Conservation (phyloP, 1,140 invertebrate genomes). For the Popillia japonica region DNA sequence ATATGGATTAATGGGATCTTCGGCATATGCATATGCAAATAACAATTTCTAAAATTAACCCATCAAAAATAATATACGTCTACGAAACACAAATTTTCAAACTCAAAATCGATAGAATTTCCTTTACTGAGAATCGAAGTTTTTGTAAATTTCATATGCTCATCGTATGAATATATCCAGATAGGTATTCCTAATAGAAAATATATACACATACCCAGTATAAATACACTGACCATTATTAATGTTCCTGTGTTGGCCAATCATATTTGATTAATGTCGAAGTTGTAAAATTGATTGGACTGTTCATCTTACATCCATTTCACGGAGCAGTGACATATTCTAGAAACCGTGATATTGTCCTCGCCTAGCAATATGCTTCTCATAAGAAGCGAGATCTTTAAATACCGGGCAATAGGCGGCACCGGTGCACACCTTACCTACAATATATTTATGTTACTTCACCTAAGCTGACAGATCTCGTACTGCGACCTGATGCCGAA, state of each 20-base stretch:
- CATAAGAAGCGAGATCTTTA: neutral
- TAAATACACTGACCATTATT: conserved; percentile 12
- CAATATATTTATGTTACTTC: conserved; percentile 42
- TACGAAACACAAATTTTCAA: too few relatives aligned
- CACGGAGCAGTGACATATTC: neutral
- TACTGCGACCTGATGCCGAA: conserved; percentile 33
- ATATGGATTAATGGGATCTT: too few relatives aligned
- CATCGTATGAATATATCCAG: too few relatives aligned
- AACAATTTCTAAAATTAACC: too few relatives aligned
- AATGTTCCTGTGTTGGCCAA: neutral
- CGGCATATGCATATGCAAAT: too few relatives aligned
- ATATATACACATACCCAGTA: too few relatives aligned
- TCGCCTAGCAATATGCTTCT: neutral
- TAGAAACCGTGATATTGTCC: neutral
- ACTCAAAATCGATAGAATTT: too few relatives aligned
- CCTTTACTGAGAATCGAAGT: too few relatives aligned
- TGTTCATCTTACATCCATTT: neutral
- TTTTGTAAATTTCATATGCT: too few relatives aligned
- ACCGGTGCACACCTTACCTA: conserved; percentile 7
- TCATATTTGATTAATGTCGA: conserved; percentile 24
- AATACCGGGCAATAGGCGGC: neutral
- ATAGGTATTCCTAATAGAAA: too few relatives aligned
- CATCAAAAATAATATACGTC: too few relatives aligned
- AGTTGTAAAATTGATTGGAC: neutral
- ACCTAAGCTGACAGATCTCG: conserved; percentile 42